Evolutionary conservation across 2,797 vertebrate genomes (phyloP).

Genomic region (Acanthopagrus latus): DNA sequence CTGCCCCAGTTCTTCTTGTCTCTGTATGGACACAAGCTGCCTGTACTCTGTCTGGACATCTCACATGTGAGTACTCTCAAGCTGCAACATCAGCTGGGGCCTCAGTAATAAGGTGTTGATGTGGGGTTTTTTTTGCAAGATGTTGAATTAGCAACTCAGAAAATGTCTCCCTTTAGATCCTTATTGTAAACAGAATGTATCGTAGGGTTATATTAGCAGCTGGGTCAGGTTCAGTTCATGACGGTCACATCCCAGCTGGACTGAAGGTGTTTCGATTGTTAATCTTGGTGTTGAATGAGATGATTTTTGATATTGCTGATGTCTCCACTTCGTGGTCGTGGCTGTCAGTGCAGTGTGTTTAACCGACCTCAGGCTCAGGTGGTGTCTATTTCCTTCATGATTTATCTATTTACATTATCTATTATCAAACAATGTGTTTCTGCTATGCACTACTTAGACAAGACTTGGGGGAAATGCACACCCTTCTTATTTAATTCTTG

Average conservation of each 20-base stretch:
- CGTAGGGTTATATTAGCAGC: background rate
- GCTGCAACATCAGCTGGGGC: background rate
- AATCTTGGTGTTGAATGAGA: background rate
- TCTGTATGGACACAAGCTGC: conserved; percentile 98
- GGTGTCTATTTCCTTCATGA: too few relatives aligned
- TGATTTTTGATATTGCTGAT: too few relatives aligned
- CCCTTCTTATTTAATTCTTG: too few relatives aligned
- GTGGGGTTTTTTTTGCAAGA: too few relatives aligned
- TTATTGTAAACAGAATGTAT: background rate
- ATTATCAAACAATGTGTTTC: too few relatives aligned
- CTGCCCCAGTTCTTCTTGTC: conserved; percentile 94
- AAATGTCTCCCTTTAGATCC: background rate
- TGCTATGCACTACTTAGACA: too few relatives aligned
- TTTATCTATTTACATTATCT: too few relatives aligned
- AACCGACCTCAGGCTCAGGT: too few relatives aligned
- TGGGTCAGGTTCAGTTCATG: background rate
- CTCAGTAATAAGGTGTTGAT: background rate
- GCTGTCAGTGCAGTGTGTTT: background rate
- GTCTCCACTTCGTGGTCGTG: too few relatives aligned
- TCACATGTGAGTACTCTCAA: conserved; percentile 90
- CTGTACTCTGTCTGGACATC: conserved; percentile 97
- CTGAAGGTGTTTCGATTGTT: background rate
- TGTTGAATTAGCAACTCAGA: background rate
- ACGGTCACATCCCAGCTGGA: background rate
- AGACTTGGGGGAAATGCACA: too few relatives aligned